These are phyloP conservation scores for Odocoileus virginianus DNA, from an alignment of 2,113 vertebrate species.

Conservation along the genomic window DNA sequence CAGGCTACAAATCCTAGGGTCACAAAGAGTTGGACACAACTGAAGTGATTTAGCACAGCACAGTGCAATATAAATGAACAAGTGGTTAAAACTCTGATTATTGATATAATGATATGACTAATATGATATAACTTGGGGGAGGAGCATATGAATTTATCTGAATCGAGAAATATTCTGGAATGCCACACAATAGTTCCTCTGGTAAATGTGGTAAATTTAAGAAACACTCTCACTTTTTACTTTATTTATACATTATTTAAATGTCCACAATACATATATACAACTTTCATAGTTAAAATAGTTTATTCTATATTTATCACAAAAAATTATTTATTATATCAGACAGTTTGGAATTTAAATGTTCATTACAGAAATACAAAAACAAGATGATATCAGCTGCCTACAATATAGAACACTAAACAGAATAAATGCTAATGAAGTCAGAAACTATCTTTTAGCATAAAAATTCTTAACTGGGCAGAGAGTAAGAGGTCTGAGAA, in stretches of 20 bases:
- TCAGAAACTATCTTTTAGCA: not conserved
- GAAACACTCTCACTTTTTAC: not conserved
- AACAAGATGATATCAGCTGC: not conserved
- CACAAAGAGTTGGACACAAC: not conserved
- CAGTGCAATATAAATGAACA: not conserved
- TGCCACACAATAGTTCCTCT: not conserved
- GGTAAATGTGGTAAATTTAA: not conserved
- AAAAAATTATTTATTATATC: not conserved
- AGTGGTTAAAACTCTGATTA: constrained; percentile 9
- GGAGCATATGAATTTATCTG: not conserved
- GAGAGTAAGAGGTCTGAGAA: not conserved
- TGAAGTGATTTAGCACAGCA: not conserved
- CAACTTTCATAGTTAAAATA: constrained; percentile 1
- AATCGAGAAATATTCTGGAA: constrained; percentile 1
- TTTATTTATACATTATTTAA: constrained; percentile 24
- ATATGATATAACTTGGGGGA: not conserved
- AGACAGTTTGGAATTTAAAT: not conserved
- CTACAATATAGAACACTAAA: not conserved
- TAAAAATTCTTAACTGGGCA: not conserved
- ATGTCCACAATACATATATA: not conserved
- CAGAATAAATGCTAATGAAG: not conserved
- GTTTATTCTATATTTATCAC: not conserved
- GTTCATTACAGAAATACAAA: constrained; percentile 19
- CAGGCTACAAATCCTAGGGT: not conserved
- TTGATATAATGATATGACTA: not conserved